phyloP scores from a whole-genome alignment of 2,888 invertebrate genomes.

The Sarcophaga subvicina region DNA sequence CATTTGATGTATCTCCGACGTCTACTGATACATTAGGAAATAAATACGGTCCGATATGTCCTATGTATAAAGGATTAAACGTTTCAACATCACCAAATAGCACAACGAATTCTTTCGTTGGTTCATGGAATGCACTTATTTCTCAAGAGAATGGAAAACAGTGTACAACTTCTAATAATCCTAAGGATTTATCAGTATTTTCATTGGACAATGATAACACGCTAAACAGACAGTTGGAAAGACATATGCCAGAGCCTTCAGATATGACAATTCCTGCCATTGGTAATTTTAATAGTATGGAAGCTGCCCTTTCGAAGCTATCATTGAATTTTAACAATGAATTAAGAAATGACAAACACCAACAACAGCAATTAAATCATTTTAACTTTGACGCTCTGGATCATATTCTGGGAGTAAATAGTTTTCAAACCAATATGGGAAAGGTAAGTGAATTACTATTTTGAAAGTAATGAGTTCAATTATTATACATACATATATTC shows the following conservation, averaged over 20 bases:
- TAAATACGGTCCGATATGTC: slow-evolving; percentile 88
- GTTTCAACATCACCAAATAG: slow-evolving; percentile 53
- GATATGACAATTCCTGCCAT: slow-evolving; percentile 51
- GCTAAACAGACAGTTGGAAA: slow-evolving; percentile 57
- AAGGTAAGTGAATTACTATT: slow-evolving; percentile 67
- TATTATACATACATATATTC: too few relatives aligned
- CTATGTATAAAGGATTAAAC: slow-evolving; percentile 76
- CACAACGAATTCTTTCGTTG: slow-evolving; percentile 69
- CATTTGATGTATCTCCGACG: slow-evolving; percentile 85
- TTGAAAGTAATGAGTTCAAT: neutral
- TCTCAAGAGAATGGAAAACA: slow-evolving; percentile 65
- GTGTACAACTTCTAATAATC: slow-evolving; percentile 43
- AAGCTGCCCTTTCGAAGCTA: slow-evolving; percentile 71
- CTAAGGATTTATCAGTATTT: slow-evolving; percentile 70
- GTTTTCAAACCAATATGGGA: slow-evolving; percentile 58
- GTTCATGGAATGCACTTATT: slow-evolving; percentile 73
- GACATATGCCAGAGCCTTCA: slow-evolving; percentile 54
- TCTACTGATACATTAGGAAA: slow-evolving; percentile 81
- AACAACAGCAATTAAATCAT: slow-evolving; percentile 63
- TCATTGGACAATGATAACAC: slow-evolving; percentile 59
- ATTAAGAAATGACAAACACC: slow-evolving; percentile 59
- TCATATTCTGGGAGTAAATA: slow-evolving; percentile 68
- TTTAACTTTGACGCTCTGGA: slow-evolving; percentile 71
- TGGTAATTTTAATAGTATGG: slow-evolving; percentile 71
- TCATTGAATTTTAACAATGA: slow-evolving; percentile 69